Evolutionary conservation across 2,113 vertebrate genomes (phyloP).

Genomic region (Platysteira castanea): DNA sequence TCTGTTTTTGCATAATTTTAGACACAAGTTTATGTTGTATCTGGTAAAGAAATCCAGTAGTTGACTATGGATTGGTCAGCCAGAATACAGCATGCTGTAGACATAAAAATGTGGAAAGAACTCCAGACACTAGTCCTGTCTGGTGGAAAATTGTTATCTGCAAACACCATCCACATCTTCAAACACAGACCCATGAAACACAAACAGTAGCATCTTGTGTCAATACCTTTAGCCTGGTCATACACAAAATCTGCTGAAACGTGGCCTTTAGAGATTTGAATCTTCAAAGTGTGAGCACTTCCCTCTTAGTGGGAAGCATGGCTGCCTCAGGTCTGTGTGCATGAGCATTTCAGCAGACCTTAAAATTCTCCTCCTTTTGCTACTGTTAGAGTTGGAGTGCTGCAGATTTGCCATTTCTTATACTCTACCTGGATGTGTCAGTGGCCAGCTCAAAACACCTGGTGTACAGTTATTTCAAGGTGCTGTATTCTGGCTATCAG

Average conservation of each 20-base stretch:
- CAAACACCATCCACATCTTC: slow-evolving; percentile 25
- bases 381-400: not conserved
- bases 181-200: slow-evolving; percentile 2
- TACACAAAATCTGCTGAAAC: not conserved
- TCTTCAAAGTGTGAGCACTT: not conserved
- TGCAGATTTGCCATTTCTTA: not conserved
- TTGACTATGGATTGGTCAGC: not conserved
- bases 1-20: not conserved
- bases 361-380: not conserved
- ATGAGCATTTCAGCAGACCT: not conserved
- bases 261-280: not conserved
- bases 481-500: not conserved
- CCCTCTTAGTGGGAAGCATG: not conserved
- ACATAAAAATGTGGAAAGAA: slow-evolving; percentile 35
- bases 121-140: slow-evolving; percentile 10
- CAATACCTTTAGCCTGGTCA: not conserved
- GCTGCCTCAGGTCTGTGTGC: not conserved
- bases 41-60: slow-evolving; percentile 48
- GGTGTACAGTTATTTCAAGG: not conserved
- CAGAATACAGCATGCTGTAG: not conserved
- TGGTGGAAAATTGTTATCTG: slow-evolving; percentile 51
- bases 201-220: slow-evolving; percentile 30
- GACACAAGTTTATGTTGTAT: not conserved
- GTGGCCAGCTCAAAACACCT: not conserved
- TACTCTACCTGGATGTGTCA: not conserved